Base-by-base conservation (phyloP, 2,113 vertebrate species). In the Hemichromis elongatus region DNA sequence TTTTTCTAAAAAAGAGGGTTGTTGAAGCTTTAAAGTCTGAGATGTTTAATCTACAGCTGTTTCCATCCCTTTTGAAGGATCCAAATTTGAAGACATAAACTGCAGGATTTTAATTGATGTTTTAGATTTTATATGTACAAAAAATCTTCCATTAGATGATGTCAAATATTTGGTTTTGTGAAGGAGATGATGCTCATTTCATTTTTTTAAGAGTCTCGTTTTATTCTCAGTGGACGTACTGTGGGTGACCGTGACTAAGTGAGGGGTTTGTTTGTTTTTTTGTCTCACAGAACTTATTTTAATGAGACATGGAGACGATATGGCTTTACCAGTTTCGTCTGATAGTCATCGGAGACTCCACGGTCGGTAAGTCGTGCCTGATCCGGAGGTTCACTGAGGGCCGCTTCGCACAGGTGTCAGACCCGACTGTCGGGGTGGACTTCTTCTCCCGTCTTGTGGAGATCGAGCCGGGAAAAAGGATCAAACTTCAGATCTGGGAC, bases 251-350 rank as follows among this genome's bases (percentile, higher is more conserved):
- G 2, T 50, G 42, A 1, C 19, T 30, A 9, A 84, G 2, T 24
- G 54, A 79, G 5, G 6, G 7, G 0, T 0, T 16, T 35, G n/a
- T n/a, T n/a, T n/a, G n/a, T 59, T 35, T 35, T 70, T 19, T 61
- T 85, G 30, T 47, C 2, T 9, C 10, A 26, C 89, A 96, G 95
- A 92, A 88, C 77, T 56, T 7, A 53, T 56, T 53, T 21, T 54
- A 47, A 59, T 55, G 73, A 91, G 90, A 92, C 88, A 99, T 99
- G 98, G 98, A 99, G 94, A 97, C 98, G 12, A 99, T 99, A 95
- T 99, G 98, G 98, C 96, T 99, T 11, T 99, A 99, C 93, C 98
- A 99, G 95, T 99, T 99, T 92, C 97, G 98, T 47, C 96, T 99
- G 61, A 98, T 99, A 87, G 97, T 99, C 92, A 98, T 99, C 77